Evolutionary conservation across 2,797 vertebrate genomes (phyloP).

Genomic region (Danio tinwini): DNA sequence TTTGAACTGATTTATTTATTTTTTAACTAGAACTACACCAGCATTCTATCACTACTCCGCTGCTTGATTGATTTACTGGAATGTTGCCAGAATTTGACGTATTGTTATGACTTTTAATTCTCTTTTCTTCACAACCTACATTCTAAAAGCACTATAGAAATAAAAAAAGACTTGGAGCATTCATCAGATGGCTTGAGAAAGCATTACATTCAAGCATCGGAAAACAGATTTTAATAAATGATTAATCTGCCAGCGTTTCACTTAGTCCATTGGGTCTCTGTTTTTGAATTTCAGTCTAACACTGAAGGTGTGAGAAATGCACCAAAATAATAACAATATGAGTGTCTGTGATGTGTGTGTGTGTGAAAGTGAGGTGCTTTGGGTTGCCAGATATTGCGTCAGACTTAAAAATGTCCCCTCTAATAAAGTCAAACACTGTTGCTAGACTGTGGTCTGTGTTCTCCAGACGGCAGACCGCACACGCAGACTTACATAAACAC

Average conservation of each 20-base stretch:
- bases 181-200: not conserved
- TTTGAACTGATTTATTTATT: too few relatives aligned
- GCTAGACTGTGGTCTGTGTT: not conserved
- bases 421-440: constrained; percentile 30
- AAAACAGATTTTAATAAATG: not conserved
- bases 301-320: constrained; percentile 28
- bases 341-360: constrained; percentile 35
- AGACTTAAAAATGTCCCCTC: constrained; percentile 50
- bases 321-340: constrained; percentile 46
- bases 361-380: constrained; percentile 17
- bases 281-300: constrained; percentile 20
- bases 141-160: too few relatives aligned
- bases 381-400: constrained; percentile 58
- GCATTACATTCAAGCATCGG: not conserved
- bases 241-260: constrained; percentile 34
- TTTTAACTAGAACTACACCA: too few relatives aligned
- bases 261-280: constrained; percentile 8
- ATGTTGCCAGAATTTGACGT: too few relatives aligned
- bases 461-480: constrained; percentile 15
- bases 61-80: too few relatives aligned
- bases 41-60: too few relatives aligned
- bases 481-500: not conserved
- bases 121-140: too few relatives aligned
- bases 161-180: too few relatives aligned
- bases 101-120: too few relatives aligned